Base-by-base conservation (phyloP, 2,888 invertebrate species). In the Silvanus unidentatus region DNA sequence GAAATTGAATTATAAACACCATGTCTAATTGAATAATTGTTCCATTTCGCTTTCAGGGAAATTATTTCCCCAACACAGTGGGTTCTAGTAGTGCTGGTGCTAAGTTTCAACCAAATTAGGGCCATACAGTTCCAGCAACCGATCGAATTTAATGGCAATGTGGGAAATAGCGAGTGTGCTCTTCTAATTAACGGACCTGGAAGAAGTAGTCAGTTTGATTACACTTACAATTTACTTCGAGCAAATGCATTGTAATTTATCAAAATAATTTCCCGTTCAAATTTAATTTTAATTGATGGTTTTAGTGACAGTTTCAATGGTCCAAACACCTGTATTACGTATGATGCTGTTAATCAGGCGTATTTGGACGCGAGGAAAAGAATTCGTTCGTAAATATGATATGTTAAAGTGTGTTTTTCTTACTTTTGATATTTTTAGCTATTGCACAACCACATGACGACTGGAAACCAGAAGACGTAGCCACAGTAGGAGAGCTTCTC, bases 261-360 rank as follows among this genome's bases (percentile, higher is more conserved):
- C 32, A 12, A 11, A 32, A n/a, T 11, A 16, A 11, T 14, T 15
- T 10, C 15, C 36, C n/a, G 14, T 39, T 10, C 9, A 12, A 40
- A 35, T 11, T 22, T 39, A 2, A 39, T 4, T 22, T 2, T 39
- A 27, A 14, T 40, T 32, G 32, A 5, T 32, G 8, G 8, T 32
- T 32, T n/a, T 12, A 32, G 32, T 12, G 32, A 32, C 13, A 8
- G n/a, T 10, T n/a, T n/a, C 8, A 82, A 81, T 58, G 82, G 81
- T 39, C 81, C 84, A 40, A 80, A 84, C 52, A 85, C 86, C 48
- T 93, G 92, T 71, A 90, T 92, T 68, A 91, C 92, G 3, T 92
- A 88, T 68, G 90, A 91, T 62, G 89, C 91, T 41, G 81, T 92
- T 48, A 91, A 92, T 74, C 85, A 87, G 59, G 92, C 92, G 36